Base-by-base conservation (phyloP, 2,888 invertebrate genomes). In the Strigamia maritima region DNA sequence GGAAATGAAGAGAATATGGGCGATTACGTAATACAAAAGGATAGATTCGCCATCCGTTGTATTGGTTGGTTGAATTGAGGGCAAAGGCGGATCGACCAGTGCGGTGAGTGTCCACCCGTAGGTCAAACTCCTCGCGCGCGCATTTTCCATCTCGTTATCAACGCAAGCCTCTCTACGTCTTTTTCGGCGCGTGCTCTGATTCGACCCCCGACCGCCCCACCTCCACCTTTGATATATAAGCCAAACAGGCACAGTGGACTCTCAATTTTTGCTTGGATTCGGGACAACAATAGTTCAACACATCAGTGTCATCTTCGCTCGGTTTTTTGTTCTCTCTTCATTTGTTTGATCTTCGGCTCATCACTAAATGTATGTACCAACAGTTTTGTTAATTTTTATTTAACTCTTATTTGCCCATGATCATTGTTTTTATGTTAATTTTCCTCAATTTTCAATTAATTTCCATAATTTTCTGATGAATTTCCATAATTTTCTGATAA, bases 1-100 rank as follows among this genome's bases (percentile, higher is more conserved):
- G 60, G 60, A 60, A 60, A 60, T 60, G n/a, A 19, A 60, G 60
- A n/a, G 24, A 60, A 60, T n/a, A n/a, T n/a, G 16, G 60, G 60
- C 60, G 60, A 60, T 60, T 60, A 22, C 60, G n/a, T 19, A 60
- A 60, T 19, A 60, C 60, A 60, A 60, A 60, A 60, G 60, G 40
- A 40, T 40, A 60, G 60, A 22, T 60, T 60, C 22, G 22, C 22
- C 19, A 19, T 60, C 4, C 8, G 16, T 19, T 60, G 60, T 60
- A 60, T 60, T 60, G 60, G 60, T 60, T 60, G 60, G 60, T 60
- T 60, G 60, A 60, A 60, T 60, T 60, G 60, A 60, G 60, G 60
- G 60, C 60, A 60, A 60, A 60, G 60, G 60, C 60, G 60, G 60
- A 60, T 60, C 60, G 60, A 22, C 60, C 60, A 60, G 60, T 60